Evolutionary conservation across 2,888 invertebrate genomes (phyloP).

Genomic region (Aquatica leii): DNA sequence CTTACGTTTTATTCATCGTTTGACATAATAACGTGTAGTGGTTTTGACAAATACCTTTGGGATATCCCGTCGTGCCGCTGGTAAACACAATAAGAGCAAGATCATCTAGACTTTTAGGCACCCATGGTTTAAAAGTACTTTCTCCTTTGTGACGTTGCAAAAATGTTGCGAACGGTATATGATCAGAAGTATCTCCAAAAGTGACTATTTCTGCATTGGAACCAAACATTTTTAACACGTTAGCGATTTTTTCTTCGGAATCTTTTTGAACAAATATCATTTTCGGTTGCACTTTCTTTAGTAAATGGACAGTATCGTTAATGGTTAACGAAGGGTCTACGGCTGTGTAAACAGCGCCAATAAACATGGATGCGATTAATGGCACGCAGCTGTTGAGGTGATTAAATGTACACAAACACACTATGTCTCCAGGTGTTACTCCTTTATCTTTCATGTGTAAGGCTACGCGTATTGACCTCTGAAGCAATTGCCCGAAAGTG

Average conservation of each 20-base stretch:
- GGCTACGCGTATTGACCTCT: neutral
- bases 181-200: neutral
- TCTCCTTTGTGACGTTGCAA: constrained; percentile 17
- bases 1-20: constrained; percentile 1
- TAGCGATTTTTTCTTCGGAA: neutral
- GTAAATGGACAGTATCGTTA: neutral
- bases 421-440: neutral
- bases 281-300: constrained; percentile 1
- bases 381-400: neutral
- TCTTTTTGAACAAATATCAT: neutral
- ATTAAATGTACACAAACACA: neutral
- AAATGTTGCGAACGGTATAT: neutral
- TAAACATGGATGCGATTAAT: constrained; percentile 5
- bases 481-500: neutral
- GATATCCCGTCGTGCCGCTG: constrained; percentile 44
- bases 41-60: constrained; percentile 42
- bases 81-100: constrained; percentile 40
- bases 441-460: neutral
- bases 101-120: constrained; percentile 22
- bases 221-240: neutral
- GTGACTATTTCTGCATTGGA: neutral
- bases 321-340: neutral
- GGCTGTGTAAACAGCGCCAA: neutral
- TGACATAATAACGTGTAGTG: constrained; percentile 32
- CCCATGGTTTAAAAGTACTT: constrained; percentile 30